phyloP scores from a whole-genome alignment of 2,113 vertebrate species.

The Oncorhynchus gorbuscha region DNA sequence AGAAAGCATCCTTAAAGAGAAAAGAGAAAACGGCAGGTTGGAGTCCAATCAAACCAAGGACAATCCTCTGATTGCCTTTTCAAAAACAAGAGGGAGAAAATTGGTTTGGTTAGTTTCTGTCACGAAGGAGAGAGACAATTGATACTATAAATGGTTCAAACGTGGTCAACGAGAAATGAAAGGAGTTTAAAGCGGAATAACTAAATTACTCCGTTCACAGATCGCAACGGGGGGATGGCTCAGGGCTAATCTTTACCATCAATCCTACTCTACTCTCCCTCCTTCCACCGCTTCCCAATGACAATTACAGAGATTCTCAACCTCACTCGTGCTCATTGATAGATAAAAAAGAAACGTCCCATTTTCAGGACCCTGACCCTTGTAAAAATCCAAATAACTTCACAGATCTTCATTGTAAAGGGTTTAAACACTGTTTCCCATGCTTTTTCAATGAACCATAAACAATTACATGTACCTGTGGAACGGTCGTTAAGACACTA shows the following conservation, averaged over 20 bases:
- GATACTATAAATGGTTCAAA: slow-evolving; percentile 62
- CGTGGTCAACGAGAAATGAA: slow-evolving; percentile 55
- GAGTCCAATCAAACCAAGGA: slow-evolving; percentile 67
- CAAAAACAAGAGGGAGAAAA: slow-evolving; percentile 61
- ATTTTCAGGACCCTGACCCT: no score
- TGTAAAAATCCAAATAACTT: no score
- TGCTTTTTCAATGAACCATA: no score
- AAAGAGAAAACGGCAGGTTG: slow-evolving; percentile 15
- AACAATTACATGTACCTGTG: no score
- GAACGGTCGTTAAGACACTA: no score
- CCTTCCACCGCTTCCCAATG: slow-evolving; percentile 27
- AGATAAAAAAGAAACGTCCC: no score
- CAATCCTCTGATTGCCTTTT: slow-evolving; percentile 65
- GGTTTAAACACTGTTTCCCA: no score
- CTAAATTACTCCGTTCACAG: slow-evolving; percentile 56
- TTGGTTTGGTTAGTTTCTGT: slow-evolving; percentile 66
- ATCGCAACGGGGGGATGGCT: slow-evolving; percentile 14
- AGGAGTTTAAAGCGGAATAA: slow-evolving; percentile 59
- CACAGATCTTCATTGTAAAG: no score
- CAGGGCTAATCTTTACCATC: slow-evolving; percentile 48
- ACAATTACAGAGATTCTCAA: slow-evolving; percentile 46
- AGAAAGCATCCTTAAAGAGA: not conserved
- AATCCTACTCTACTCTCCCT: slow-evolving; percentile 36
- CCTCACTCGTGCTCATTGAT: not conserved
- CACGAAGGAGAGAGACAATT: slow-evolving; percentile 57